A percentile compares a stretch with the other conserved stretches of the same genome.
Evolutionary conservation across 1,140 invertebrate species (phyloP).

Genomic region (Cydia amplana): DNA sequence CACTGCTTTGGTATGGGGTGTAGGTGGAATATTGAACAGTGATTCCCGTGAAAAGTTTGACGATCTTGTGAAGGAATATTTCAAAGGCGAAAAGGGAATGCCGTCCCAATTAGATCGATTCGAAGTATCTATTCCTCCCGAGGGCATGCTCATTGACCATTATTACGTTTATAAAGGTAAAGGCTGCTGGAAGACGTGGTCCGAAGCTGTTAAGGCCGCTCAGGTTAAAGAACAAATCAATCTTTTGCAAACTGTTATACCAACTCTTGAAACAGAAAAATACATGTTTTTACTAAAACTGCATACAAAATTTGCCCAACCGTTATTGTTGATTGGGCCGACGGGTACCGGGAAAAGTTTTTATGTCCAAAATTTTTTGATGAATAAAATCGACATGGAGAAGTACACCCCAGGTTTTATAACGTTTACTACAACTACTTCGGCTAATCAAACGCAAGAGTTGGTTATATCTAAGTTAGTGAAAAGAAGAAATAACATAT

Average conservation of each 20-base stretch:
- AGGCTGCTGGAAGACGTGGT: conserved; percentile 89
- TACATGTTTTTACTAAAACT: conserved; percentile 85
- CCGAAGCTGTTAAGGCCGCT: conserved; percentile 82
- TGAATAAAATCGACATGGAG: conserved; percentile 87
- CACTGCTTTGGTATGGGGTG: conserved; percentile 89
- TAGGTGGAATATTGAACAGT: conserved; percentile 87
- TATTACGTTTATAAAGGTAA: conserved; percentile 87
- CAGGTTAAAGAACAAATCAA: conserved; percentile 83
- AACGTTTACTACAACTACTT: conserved; percentile 94
- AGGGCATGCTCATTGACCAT: conserved; percentile 90
- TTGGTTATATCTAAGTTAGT: conserved; percentile 91
- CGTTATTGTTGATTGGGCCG: conserved; percentile 91
- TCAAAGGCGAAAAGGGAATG: conserved; percentile 82
- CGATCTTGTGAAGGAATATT: conserved; percentile 79
- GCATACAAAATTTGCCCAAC: conserved; percentile 84
- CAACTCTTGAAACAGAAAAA: conserved; percentile 92
- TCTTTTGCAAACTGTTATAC: conserved; percentile 89
- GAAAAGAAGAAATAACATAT: conserved; percentile 89
- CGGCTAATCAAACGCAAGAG: conserved; percentile 92
- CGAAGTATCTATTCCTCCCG: conserved; percentile 86
- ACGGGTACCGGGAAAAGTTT: conserved; percentile 96
- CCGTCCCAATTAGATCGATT: conserved; percentile 84
- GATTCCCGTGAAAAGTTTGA: conserved; percentile 88
- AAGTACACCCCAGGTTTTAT: conserved; percentile 89
- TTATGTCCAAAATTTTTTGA: conserved; percentile 92